Evolutionary conservation across 2,888 invertebrate genomes (phyloP), one percentile per base, ranked within the genome.

Genomic region (Parascotia fuliginaria): DNA sequence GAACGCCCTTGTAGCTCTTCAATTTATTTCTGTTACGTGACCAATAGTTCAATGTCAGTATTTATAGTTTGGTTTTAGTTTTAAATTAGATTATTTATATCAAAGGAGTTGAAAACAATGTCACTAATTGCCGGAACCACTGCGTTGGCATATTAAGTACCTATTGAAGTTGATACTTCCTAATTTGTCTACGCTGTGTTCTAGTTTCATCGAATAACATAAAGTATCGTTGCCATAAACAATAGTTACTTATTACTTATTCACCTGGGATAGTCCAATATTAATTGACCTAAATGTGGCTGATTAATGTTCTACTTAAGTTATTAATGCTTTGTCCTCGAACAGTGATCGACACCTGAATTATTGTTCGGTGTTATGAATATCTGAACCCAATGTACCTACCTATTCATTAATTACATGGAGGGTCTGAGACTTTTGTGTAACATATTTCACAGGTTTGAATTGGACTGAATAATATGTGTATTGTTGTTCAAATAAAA

Each of bases 211-310:
- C 3, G 2, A 19, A 3, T 19, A 3, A 19, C 19, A 5, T 19
- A 19, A 19, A 19, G 19, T 3, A 3, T 3, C 19, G 5, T 19
- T 19, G 19, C n/a, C n/a, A n/a, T n/a, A 24, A 24, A 24, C 24
- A 24, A 7, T 6, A 7, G 24, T 7, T 7, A 24, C 24, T 24
- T 55, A 47, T 67, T 61, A 58, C 67, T 61, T 61, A 56, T 40
- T 34, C 12, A 27, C 14, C 47, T 41, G 54, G 54, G 67, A 53
- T 53, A 38, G 14, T 34, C 41, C 7, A 12, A 11, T 29, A 12
- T 39, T 65, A 61, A 65, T 65, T 65, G 63, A 63, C 56, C 54
- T 41, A 55, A 64, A 49, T 32, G 13, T 31, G 19, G 5, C 19
- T 46, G 37, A 54, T 28, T 42, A 63, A 55, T 42, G 47, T 39